phyloP scores from a whole-genome alignment of 2,888 invertebrate species.

The Limnephilus rhombicus region DNA sequence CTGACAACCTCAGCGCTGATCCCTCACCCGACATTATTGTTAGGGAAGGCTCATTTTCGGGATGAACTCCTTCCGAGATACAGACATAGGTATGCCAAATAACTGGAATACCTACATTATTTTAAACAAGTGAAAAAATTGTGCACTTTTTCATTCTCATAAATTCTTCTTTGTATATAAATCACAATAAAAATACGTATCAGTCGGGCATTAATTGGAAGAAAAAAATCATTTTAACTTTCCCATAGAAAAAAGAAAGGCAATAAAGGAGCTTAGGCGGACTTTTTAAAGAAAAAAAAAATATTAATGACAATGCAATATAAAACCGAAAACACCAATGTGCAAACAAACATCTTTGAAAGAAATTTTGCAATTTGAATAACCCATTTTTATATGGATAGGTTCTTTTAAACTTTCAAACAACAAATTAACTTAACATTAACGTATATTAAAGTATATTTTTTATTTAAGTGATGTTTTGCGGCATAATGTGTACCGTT shows the following conservation, averaged over 20 bases:
- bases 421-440: no score
- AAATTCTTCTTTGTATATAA: background rate
- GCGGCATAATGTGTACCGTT: no score
- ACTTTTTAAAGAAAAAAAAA: background rate
- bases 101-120: constrained; percentile 6
- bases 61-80: constrained; percentile 43
- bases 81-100: background rate
- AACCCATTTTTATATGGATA: no score
- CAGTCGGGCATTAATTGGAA: background rate
- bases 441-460: no score
- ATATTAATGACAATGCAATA: background rate
- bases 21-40: constrained; percentile 43
- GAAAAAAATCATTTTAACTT: background rate
- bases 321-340: no score
- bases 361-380: no score
- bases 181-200: background rate
- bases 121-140: background rate
- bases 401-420: no score
- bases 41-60: constrained; percentile 47
- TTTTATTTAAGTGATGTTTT: no score
- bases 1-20: constrained; percentile 40
- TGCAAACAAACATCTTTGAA: no score
- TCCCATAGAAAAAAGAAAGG: background rate
- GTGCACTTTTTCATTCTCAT: background rate
- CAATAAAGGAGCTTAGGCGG: background rate